Evolutionary conservation across 2,888 invertebrate genomes (phyloP).

Genomic region (Aphodius sticticus): DNA sequence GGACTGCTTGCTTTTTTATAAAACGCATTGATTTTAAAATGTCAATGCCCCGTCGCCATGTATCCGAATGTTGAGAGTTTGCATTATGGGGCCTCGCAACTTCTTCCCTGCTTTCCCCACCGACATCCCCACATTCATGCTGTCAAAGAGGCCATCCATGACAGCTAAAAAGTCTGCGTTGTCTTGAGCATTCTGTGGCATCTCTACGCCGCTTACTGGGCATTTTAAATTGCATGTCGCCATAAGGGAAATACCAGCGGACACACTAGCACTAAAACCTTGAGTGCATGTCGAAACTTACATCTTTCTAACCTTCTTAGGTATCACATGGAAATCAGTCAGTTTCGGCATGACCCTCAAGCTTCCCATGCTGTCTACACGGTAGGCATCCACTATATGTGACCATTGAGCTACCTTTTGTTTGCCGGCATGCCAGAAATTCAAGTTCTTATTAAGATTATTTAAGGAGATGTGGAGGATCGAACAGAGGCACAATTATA

Average conservation of each 20-base stretch:
- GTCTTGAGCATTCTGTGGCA: background rate
- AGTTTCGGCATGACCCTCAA: slow-evolving; percentile 38
- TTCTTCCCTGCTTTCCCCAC: background rate
- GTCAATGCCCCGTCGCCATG: background rate
- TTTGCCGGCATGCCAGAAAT: slow-evolving; percentile 15
- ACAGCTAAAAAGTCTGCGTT: slow-evolving; percentile 12
- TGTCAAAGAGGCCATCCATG: slow-evolving; percentile 20
- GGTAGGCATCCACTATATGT: slow-evolving; percentile 38
- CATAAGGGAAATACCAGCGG: slow-evolving; percentile 31
- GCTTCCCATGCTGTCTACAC: slow-evolving; percentile 35
- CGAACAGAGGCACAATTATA: slow-evolving; percentile 29
- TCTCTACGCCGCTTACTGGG: background rate
- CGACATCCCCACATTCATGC: slow-evolving; percentile 14
- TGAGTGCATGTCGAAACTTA: slow-evolving; percentile 40
- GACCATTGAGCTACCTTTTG: slow-evolving; percentile 33
- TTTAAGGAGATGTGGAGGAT: slow-evolving; percentile 37
- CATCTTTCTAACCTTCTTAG: slow-evolving; percentile 42
- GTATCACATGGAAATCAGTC: slow-evolving; percentile 40
- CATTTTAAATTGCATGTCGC: background rate
- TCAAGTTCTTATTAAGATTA: slow-evolving; percentile 32
- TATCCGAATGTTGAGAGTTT: background rate
- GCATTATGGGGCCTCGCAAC: slow-evolving; percentile 8
- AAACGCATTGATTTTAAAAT: background rate
- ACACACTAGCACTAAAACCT: slow-evolving; percentile 41
- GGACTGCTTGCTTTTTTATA: background rate